phyloP scores from a whole-genome alignment of 2,888 invertebrate genomes.

The Ceratothoa steindachneri region DNA sequence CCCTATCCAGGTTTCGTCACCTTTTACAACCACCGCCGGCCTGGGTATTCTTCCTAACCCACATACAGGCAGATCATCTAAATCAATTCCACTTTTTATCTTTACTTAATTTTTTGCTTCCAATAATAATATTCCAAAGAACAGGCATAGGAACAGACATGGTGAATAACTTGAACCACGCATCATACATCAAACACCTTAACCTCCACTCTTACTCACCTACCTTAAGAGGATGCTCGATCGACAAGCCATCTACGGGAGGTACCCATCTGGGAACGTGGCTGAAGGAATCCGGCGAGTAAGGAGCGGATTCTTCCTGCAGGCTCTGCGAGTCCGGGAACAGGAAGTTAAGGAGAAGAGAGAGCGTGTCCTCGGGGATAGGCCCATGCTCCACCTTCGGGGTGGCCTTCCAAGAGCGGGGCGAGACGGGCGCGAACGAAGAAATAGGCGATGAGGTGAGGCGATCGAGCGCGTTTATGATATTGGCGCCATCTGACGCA shows the following conservation, averaged over 20 bases:
- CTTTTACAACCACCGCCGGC: too few species aligned
- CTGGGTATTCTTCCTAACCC: too few species aligned
- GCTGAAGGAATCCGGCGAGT: constrained; percentile 27
- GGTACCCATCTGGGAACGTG: constrained; percentile 30
- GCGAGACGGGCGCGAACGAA: constrained; percentile 50
- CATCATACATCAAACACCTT: too few species aligned
- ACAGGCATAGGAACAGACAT: too few species aligned
- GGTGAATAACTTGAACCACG: too few species aligned
- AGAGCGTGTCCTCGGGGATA: constrained; percentile 69
- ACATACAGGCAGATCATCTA: too few species aligned
- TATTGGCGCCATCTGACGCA: constrained; percentile 48
- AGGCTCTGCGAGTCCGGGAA: constrained; percentile 75
- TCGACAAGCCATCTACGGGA: constrained; percentile 17
- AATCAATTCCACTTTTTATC: too few species aligned
- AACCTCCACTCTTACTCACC: too few species aligned
- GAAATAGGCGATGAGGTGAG: constrained; percentile 74
- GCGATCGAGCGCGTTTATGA: constrained; percentile 58
- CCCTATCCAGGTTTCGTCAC: too few species aligned
- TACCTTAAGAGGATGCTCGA: constrained; percentile 49
- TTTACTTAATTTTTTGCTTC: too few species aligned
- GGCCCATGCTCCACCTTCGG: constrained; percentile 62
- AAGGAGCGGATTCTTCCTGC: constrained; percentile 54
- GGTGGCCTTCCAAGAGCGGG: not conserved
- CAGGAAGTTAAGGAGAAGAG: constrained; percentile 72
- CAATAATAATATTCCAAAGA: too few species aligned